A percentile compares a stretch with the other conserved stretches of the same genome.
These are phyloP conservation scores for Genyomyrus donnyi DNA, from an alignment of 2,113 vertebrate species.

Conservation along the genomic window DNA sequence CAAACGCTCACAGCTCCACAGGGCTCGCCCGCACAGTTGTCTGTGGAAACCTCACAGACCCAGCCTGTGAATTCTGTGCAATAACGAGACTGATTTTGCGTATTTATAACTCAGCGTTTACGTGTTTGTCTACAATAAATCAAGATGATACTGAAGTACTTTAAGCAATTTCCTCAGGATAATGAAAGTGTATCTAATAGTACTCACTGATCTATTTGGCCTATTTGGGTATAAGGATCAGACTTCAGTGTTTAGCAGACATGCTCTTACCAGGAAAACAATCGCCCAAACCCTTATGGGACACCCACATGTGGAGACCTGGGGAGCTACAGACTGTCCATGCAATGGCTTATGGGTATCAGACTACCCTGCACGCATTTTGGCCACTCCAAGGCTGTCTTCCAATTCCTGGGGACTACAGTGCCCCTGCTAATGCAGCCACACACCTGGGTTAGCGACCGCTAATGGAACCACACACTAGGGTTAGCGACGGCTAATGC, in stretches of 20 bases:
- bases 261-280: constrained; percentile 49
- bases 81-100: neutral
- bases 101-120: neutral
- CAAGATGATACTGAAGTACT: neutral
- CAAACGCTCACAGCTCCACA: neutral
- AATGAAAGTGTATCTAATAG: neutral
- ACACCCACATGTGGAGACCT: constrained; percentile 51
- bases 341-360: constrained; percentile 55
- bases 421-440: neutral
- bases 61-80: constrained; percentile 61
- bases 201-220: neutral
- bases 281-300: constrained; percentile 52
- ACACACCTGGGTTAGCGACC: neutral
- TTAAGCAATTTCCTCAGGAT: neutral
- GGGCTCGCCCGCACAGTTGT: constrained; percentile 44
- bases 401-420: neutral
- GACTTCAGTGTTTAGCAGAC: neutral
- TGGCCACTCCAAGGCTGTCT: constrained; percentile 53
- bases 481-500: neutral
- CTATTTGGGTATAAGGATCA: neutral
- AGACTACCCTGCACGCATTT: constrained; percentile 57
- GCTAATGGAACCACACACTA: neutral
- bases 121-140: neutral
- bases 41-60: constrained; percentile 59
- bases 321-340: constrained; percentile 54